These are phyloP conservation scores for Patiria pectinifera DNA, from an alignment of 53 echinoderm and acorn worm genomes.

Conservation along the genomic window DNA sequence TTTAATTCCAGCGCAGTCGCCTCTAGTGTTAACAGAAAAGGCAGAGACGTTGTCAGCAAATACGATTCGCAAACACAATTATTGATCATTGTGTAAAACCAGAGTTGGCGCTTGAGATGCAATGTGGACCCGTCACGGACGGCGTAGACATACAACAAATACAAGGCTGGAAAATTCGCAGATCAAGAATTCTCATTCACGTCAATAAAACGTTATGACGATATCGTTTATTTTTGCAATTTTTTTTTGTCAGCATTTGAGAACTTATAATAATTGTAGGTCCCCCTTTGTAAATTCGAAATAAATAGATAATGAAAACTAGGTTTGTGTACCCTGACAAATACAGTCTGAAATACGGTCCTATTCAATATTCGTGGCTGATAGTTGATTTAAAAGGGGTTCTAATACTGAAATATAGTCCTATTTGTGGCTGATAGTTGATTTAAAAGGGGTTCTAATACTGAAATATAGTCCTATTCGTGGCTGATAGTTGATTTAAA, in stretches of 20 bases:
- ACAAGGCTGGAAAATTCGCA: neutral
- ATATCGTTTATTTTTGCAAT: neutral
- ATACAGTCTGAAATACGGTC: no score
- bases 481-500: no score
- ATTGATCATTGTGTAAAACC: neutral
- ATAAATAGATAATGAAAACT: neutral
- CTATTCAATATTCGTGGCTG: no score
- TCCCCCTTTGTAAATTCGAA: neutral
- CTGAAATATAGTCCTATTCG: no score
- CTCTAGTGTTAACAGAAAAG: no score
- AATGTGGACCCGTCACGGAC: neutral
- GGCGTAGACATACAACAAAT: neutral
- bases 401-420: no score
- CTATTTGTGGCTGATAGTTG: no score
- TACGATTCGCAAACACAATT: neutral
- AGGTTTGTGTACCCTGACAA: neutral
- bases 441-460: no score
- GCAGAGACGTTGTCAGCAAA: neutral
- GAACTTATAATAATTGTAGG: neutral
- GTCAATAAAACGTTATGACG: neutral
- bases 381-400: no score
- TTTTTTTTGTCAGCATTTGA: neutral
- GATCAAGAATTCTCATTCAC: neutral
- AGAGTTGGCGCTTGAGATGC: no score
- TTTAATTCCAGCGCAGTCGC: no score